Base-by-base conservation (phyloP, 2,113 vertebrate genomes). In the Anarrhichthys ocellatus region DNA sequence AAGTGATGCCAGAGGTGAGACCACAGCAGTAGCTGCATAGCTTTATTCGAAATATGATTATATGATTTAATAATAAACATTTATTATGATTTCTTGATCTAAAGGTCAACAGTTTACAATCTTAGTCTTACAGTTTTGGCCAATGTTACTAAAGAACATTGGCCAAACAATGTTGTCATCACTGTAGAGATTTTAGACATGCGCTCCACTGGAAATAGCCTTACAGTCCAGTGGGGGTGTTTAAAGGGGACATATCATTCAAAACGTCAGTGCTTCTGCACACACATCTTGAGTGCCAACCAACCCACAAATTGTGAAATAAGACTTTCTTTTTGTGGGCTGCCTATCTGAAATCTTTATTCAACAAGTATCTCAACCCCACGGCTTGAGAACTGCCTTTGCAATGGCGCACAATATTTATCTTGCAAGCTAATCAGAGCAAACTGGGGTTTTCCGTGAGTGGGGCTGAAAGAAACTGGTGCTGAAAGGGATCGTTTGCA, bases 1-100 rank as follows among this genome's bases (percentile, higher is more conserved):
- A 48, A 73, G 13, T 83, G 6, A 73, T 68, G 18, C 20, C 48
- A 90, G 89, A 92, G 92, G 92, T 92, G 44, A 89, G 72, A 68
- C 42, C 29, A 52, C 7, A 46, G 9, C 9, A 36, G 7, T 15
- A 54, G 36, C 46, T 34, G 7, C 5, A 56, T 54, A 15, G 15
- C 2, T 29, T 20, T 32, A 56, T 73, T 46, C 11, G 1, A 44
- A 63, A 68, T 29, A 50, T 62, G 20, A 15, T 34, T 34, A 29
- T 29, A 29, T 29, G 29, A 29, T 29, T 29, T 29, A 29, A 29
- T 13, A n/a, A 40, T 67, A n/a, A 20, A 15, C 32, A 34, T 34
- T 34, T 34, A 34, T 5, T 34, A 48, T 32, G 1, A 40, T 9
- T 52, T 66, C 5, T n/a, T 65, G 20, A 73, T 46, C 40, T 15